phyloP scores from a whole-genome alignment of 2,888 invertebrate species.

The Meteorus cinctellus region DNA sequence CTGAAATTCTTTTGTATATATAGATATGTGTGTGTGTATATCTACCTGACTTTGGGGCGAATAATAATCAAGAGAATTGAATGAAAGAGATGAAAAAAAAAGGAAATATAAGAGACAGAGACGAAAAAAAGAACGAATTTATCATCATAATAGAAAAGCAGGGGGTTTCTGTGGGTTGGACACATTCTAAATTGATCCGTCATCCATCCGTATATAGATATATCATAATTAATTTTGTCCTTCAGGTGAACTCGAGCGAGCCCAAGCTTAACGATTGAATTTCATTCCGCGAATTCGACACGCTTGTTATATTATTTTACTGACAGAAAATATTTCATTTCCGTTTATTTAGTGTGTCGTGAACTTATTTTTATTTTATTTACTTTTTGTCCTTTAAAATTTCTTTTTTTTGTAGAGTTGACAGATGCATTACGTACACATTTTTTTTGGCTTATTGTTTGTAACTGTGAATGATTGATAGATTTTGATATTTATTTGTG shows the following conservation, averaged over 20 bases:
- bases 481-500: no score
- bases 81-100: slow-evolving; percentile 13
- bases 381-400: no score
- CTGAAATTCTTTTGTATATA: slow-evolving; percentile 27
- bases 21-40: background rate
- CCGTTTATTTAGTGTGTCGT: slow-evolving; percentile 26
- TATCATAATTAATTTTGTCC: slow-evolving; percentile 46
- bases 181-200: slow-evolving; percentile 46
- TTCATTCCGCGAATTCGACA: slow-evolving; percentile 46
- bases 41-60: slow-evolving; percentile 27
- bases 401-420: no score
- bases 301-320: slow-evolving; percentile 40
- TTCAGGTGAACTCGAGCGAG: slow-evolving; percentile 41
- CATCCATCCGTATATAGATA: slow-evolving; percentile 38
- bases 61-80: background rate
- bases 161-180: slow-evolving; percentile 39
- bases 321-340: slow-evolving; percentile 44
- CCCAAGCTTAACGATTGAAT: slow-evolving; percentile 43
- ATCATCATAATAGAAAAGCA: slow-evolving; percentile 13
- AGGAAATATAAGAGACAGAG: slow-evolving; percentile 5
- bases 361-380: background rate
- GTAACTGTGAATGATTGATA: no score
- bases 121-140: slow-evolving; percentile 31
- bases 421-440: no score
- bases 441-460: no score